Evolutionary conservation across 2,888 invertebrate genomes (phyloP).

Genomic region (Dicranocentrus wangi): DNA sequence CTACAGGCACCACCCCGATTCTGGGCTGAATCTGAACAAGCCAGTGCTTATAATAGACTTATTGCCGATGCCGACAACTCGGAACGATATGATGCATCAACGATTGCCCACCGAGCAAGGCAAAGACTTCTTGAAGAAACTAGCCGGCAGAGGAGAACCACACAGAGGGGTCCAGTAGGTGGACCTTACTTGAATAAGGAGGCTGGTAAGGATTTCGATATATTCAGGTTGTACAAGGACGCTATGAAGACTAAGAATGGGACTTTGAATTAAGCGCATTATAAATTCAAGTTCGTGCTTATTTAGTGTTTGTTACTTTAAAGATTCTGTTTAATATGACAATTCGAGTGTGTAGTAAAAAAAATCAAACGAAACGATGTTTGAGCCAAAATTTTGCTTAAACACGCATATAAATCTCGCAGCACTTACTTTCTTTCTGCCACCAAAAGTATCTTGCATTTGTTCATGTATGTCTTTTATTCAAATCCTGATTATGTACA

Average conservation of each 20-base stretch:
- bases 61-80: conserved; percentile 1
- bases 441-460: too few relatives aligned
- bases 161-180: neutral
- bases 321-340: too few relatives aligned
- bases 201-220: neutral
- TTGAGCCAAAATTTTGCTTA: too few relatives aligned
- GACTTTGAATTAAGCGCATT: too few relatives aligned
- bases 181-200: neutral
- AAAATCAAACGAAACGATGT: too few relatives aligned
- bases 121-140: conserved; percentile 13
- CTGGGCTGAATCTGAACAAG: conserved; percentile 15
- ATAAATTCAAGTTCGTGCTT: too few relatives aligned
- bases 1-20: conserved; percentile 17
- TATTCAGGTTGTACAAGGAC: conserved; percentile 11
- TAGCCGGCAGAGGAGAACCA: neutral
- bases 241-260: neutral
- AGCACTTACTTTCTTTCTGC: too few relatives aligned
- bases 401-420: too few relatives aligned
- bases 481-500: too few relatives aligned
- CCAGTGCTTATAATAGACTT: conserved; percentile 7
- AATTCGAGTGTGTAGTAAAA: too few relatives aligned
- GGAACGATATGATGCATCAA: neutral
- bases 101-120: neutral
- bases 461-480: too few relatives aligned
- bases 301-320: too few relatives aligned